phyloP scores from a whole-genome alignment of 2,113 vertebrate species.

The Podarcis muralis region DNA sequence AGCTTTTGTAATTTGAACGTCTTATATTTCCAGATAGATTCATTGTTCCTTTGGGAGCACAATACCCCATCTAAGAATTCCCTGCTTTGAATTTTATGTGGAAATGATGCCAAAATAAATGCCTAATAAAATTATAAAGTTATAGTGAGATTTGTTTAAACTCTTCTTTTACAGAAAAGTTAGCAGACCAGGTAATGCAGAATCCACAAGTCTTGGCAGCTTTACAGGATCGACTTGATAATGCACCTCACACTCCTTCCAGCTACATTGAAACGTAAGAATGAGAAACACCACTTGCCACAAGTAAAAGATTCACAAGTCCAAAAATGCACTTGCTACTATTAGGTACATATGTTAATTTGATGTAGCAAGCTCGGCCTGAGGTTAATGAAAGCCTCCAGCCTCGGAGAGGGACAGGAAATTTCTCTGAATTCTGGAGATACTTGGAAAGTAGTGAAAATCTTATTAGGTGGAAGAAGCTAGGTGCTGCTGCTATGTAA shows the following conservation, averaged over 20 bases:
- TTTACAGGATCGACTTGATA: constrained; percentile 82
- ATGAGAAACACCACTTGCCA: not conserved
- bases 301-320: not conserved
- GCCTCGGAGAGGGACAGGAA: not conserved
- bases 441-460: not conserved
- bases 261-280: constrained; percentile 86
- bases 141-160: not conserved
- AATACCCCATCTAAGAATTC: not conserved
- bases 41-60: not conserved
- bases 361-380: not conserved
- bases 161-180: constrained; percentile 70
- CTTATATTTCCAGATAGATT: not conserved
- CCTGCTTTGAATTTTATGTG: not conserved
- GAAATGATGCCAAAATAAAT: not conserved
- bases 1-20: not conserved
- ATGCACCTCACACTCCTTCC: constrained; percentile 76
- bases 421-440: not conserved
- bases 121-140: not conserved
- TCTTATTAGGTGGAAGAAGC: not conserved
- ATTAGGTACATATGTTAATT: not conserved
- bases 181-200: constrained; percentile 84
- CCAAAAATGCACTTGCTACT: not conserved
- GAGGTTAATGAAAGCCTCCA: not conserved
- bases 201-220: constrained; percentile 84
- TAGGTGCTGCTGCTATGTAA: not conserved